A percentile compares a stretch with the other conserved stretches of the same genome.
Conservation (phyloP, 2,113 vertebrate genomes). For the Cyprinodon variegatus region DNA sequence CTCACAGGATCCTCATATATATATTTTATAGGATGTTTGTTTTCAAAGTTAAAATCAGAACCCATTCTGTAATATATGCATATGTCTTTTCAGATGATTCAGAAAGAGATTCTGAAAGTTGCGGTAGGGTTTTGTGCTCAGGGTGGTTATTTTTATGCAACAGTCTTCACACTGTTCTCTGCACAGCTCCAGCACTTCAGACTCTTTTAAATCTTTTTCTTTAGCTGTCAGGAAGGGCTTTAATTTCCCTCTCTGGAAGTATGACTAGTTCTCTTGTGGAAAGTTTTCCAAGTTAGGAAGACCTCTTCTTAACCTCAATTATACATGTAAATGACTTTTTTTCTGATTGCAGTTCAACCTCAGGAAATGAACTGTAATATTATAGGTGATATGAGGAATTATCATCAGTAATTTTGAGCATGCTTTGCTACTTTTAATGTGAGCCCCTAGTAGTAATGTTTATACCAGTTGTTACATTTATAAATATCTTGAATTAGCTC, state of each 20-base stretch:
- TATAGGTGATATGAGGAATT: background rate
- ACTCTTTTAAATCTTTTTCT: slow-evolving; percentile 4
- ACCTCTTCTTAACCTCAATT: background rate
- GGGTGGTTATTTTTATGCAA: background rate
- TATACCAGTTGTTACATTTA: background rate
- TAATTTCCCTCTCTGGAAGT: slow-evolving; percentile 8
- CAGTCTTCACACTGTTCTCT: background rate
- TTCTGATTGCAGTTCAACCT: background rate
- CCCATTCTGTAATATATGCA: background rate
- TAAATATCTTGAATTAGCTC: too few species aligned
- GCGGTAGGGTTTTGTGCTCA: background rate
- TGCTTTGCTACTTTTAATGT: background rate
- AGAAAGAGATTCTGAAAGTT: background rate
- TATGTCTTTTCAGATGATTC: background rate
- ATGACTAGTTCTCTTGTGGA: background rate
- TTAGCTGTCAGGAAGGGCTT: background rate
- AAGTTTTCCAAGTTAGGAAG: background rate
- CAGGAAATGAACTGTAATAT: background rate
- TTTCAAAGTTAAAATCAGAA: background rate
- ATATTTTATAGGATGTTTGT: background rate
- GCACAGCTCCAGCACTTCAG: background rate
- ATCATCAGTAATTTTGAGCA: background rate
- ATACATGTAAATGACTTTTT: background rate
- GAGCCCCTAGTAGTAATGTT: background rate
- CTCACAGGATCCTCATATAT: background rate